Evolutionary conservation across 1,140 invertebrate genomes (phyloP), one percentile per base, ranked within the genome.

Genomic region (Pachyrhynchus sulphureomaculatus): DNA sequence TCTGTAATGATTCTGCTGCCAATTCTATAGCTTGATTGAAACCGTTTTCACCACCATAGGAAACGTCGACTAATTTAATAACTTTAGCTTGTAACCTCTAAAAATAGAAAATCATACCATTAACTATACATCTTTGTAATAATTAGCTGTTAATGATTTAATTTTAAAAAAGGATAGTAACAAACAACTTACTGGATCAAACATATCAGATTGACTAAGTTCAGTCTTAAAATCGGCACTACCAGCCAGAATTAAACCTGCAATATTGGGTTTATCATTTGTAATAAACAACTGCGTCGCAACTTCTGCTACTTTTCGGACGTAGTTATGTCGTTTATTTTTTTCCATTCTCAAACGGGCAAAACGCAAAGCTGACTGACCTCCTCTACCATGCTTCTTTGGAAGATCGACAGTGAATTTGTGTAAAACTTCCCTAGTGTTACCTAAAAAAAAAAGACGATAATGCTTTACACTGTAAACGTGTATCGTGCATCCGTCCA

Each of bases 191-290:
- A 96, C 94, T 66, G 93, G 94, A 87, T 99, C 98, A 84, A 99
- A 99, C 96, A 99, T 99, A 77, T 99, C 97, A 1, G 96, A 99
- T 81, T 99, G 96, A 77, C 94, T 96, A 64, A 99, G 88, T 80
- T 99, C 98, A 64, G 96, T 99, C 84, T 99, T 99, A 77, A 99
- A 99, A 79, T 99, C 98, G 24, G 98, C 98, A 72, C 93, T 97
- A 85, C 98, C 98, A 68, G 98, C 98, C 45, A 99, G 80, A 72
- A 99, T 97, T 12, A 99, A 84, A 37, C 98, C 97, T 64, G 95
- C 92, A 66, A 98, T 94, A 75, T 98, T 98, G 20, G 95, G 93
- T 76, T 96, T 95, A 77, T 99, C 98, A 66, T 96, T 98, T 51
- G 93, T 90, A 72, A 99, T 98, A 79, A 97, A 99, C 62, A 99